Conservation (phyloP, 2,113 vertebrate species). For the Grus americana region DNA sequence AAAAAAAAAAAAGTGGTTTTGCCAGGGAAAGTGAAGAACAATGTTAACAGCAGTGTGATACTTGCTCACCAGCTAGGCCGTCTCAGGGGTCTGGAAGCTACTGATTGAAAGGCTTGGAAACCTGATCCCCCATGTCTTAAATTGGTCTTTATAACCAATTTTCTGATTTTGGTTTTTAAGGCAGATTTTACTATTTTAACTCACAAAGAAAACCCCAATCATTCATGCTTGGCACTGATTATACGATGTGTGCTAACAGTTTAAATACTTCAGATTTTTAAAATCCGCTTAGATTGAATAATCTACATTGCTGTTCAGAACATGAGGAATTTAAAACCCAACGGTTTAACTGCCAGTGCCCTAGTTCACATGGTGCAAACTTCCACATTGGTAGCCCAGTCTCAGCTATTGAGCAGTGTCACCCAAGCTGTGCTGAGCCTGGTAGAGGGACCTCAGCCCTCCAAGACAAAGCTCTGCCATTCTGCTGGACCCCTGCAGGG, state of each 20-base stretch:
- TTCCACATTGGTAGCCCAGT: background rate
- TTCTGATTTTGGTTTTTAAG: background rate
- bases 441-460: background rate
- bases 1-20: background rate
- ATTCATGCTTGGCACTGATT: background rate
- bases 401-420: fast-evolving
- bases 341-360: background rate
- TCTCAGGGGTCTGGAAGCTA: background rate
- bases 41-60: background rate
- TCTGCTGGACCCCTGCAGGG: background rate
- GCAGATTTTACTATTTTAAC: background rate
- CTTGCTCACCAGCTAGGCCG: background rate
- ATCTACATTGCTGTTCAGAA: background rate
- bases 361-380: background rate
- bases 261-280: constrained; percentile 8
- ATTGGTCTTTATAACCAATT: background rate
- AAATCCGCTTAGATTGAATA: constrained; percentile 48
- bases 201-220: background rate
- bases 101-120: background rate
- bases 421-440: background rate
- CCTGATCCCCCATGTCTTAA: background rate
- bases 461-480: background rate
- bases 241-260: background rate
- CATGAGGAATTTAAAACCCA: constrained; percentile 44
- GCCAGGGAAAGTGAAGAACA: background rate